Evolutionary conservation across 2,113 vertebrate genomes (phyloP), one percentile per base, ranked within the genome.

Genomic region (Saguinus midas): DNA sequence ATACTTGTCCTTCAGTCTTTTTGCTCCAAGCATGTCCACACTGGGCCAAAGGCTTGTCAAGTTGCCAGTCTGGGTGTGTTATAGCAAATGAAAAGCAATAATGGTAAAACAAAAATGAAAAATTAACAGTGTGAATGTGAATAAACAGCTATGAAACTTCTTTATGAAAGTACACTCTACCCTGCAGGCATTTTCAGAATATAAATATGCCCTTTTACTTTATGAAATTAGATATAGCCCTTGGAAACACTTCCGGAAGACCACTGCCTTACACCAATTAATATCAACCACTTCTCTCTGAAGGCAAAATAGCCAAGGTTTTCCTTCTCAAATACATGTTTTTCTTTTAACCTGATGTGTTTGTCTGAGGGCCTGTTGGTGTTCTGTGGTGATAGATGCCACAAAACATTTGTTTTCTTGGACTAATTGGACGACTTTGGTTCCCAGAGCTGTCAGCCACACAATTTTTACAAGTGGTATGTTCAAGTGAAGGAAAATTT

Each of bases 391-490:
- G 87, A 97, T 17, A 86, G 90, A 91, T 86, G 87, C 76, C 87
- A 95, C 78, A 64, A 95, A 97, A 90, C 95, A 58, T 91, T 97
- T 92, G 93, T 58, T 66, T 95, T 95, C 90, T 86, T 66, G 68
- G 83, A 57, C 95, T 98, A 97, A 97, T 95, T 97, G 92, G 96
- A 92, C 76, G 68, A 73, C 27, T 91, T 96, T 25, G 14, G 86
- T 90, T 98, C 94, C 91, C 87, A 94, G 90, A 96, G 82, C 96
- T 96, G 96, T 96, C 94, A 92, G 58, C n/a, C 75, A 89, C 81
- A 92, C 81, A 95, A 83, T 96, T 94, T 97, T 94, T 94, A 73
- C 76, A 95, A 97, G 76, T 93, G 73, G 73, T 87, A 98, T 96
- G 76, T 93, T 97, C 61, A 73, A 92, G 48, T 23, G 29, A 94